Evolutionary conservation across 53 echinoderm and acorn worm species (phyloP), one percentile per base, ranked within the genome.

Genomic region (Stichopus horrens): DNA sequence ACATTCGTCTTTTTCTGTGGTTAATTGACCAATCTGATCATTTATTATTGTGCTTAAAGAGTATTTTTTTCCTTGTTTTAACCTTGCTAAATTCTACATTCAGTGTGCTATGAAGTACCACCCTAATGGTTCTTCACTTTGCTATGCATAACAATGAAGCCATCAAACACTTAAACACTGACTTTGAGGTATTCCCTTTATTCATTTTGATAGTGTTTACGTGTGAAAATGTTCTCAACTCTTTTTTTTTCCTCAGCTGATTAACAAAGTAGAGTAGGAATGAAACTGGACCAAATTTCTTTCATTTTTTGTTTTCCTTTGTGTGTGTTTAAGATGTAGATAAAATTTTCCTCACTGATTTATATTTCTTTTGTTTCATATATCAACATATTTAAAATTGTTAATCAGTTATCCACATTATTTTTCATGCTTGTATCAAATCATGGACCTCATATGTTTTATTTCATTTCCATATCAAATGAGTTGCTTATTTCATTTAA

Each of bases 61-160:
- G 37, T 37, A 16, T 71, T 71, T 71, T 71, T 81, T 81, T 23
- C 21, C 57, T n/a, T 54, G 54, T 81, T 55, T 58, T 58, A 56
- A 56, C 57, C 13, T 81, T 81, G 58, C 56, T 58, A 13, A 71
- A 56, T 81, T 53, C 10, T 81, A 81, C 21, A 81, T 80, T 81
- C 81, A 81, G 81, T 81, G 81, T 81, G 81, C 81, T 81, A 81
- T 54, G 21, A 81, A 81, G 81, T 81, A 21, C 81, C 37, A 37
- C 37, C 81, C 16, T 2, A 57, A 18, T 56, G 56, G 81, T 58
- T 51, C 9, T 81, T 58, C 81, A 81, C 57, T 57, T 81, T 81
- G 56, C 81, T 81, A 81, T 81, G 81, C 81, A 81, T 52, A 77
- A 75, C 21, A 71, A 71, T 16, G 7, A 57, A 81, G 57, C 81